These are phyloP conservation scores for Drosophila melanogaster DNA, from an alignment of 1,140 invertebrate genomes.

Conservation along the genomic window DNA sequence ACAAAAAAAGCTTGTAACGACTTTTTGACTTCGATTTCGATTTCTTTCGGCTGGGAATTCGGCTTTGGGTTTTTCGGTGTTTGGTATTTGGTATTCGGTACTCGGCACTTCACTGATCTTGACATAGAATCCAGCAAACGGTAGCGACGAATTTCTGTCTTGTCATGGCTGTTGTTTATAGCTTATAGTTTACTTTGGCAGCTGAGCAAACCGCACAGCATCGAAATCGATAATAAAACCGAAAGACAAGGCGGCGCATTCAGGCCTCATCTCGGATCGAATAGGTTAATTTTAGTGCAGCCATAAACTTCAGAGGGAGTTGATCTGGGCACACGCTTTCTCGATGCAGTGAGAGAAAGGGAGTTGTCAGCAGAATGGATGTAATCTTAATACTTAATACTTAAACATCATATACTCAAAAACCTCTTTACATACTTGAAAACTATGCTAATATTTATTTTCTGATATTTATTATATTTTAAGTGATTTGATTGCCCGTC, in stretches of 20 bases:
- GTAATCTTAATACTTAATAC: too few species aligned
- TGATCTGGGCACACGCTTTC: constrained; percentile 31
- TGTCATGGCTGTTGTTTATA: constrained; percentile 24
- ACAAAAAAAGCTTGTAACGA: constrained; percentile 61
- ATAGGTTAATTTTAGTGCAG: constrained; percentile 41
- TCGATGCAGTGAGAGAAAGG: constrained; percentile 23
- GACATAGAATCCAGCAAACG: constrained; percentile 62
- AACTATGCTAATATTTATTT: background rate
- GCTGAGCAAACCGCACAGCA: constrained; percentile 31
- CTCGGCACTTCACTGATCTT: constrained; percentile 56
- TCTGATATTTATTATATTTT: too few species aligned
- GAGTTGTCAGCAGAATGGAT: background rate
- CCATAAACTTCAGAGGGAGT: constrained; percentile 24
- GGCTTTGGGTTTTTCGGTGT: background rate
- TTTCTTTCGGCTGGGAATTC: constrained; percentile 20
- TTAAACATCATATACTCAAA: too few species aligned
- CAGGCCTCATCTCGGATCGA: constrained; percentile 13
- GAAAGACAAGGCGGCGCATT: constrained; percentile 31
- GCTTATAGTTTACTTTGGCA: constrained; percentile 25
- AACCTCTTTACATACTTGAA: too few species aligned
- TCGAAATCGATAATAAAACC: constrained; percentile 33
- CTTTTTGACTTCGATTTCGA: constrained; percentile 40
- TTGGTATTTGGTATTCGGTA: background rate
- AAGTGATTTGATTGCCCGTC: too few species aligned
- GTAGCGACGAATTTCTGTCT: constrained; percentile 28